Evolutionary conservation across 2,888 invertebrate genomes (phyloP).

Genomic region (Andrena marginata): DNA sequence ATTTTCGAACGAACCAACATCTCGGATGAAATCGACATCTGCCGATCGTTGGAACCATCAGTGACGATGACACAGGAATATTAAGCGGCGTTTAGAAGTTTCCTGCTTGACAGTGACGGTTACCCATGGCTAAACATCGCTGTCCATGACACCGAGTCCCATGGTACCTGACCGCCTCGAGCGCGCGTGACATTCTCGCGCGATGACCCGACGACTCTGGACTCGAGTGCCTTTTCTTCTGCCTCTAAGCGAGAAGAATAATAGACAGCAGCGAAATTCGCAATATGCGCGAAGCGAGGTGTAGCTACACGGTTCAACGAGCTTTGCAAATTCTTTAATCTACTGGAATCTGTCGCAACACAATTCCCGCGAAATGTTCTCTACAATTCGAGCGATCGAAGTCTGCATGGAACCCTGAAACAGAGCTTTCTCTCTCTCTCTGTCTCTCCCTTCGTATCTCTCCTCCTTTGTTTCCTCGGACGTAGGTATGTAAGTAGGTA

Average conservation of each 20-base stretch:
- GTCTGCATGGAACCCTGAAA: background rate
- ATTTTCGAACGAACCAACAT: slow-evolving; percentile 41
- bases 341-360: no score
- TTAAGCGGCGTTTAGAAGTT: slow-evolving; percentile 47
- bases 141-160: slow-evolving; percentile 39
- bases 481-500: slow-evolving; percentile 63
- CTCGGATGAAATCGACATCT: slow-evolving; percentile 57
- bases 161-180: slow-evolving; percentile 4
- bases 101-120: slow-evolving; percentile 54
- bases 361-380: no score
- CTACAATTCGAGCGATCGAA: no score
- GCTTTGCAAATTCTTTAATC: no score
- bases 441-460: slow-evolving; percentile 10
- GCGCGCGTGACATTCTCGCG: slow-evolving; percentile 14
- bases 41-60: slow-evolving; percentile 62
- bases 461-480: slow-evolving; percentile 41
- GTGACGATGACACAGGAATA: slow-evolving; percentile 68
- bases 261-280: no score
- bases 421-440: no score
- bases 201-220: background rate
- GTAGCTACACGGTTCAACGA: no score
- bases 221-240: background rate
- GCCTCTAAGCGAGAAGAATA: background rate
- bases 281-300: no score
- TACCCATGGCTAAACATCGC: slow-evolving; percentile 54